phyloP scores from a whole-genome alignment of 2,797 vertebrate species.

The Mormyrus proboscirostris region DNA sequence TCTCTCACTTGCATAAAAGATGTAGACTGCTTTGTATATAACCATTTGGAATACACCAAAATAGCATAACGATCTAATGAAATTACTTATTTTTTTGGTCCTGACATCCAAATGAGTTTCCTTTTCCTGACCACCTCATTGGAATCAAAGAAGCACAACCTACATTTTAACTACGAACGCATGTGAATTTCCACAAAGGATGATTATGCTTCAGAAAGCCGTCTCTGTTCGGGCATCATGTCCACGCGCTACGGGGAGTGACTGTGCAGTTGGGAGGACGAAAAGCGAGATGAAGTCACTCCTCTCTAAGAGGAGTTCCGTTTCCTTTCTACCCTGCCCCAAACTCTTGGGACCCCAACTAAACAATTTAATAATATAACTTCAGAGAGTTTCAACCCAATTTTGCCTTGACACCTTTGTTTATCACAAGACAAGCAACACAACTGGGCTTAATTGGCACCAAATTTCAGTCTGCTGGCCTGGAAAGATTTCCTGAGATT shows the following conservation, averaged over 20 bases:
- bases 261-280: neutral
- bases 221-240: constrained; percentile 2
- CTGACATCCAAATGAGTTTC: constrained; percentile 8
- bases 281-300: constrained; percentile 38
- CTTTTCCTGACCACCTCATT: constrained; percentile 23
- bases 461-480: constrained; percentile 54
- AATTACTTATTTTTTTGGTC: neutral
- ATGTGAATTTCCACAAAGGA: constrained; percentile 35
- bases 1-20: neutral
- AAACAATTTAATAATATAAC: constrained; percentile 50
- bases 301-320: neutral
- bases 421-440: constrained; percentile 51
- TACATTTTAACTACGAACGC: constrained; percentile 37
- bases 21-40: neutral
- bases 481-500: constrained; percentile 42
- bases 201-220: constrained; percentile 32
- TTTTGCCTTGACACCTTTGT: constrained; percentile 48
- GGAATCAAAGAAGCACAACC: constrained; percentile 42
- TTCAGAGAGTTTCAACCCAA: constrained; percentile 55
- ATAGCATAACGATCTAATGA: neutral
- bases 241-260: neutral
- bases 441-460: constrained; percentile 52
- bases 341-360: constrained; percentile 26
- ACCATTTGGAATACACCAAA: neutral
- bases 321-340: constrained; percentile 26